A percentile compares a stretch with the other conserved stretches of the same genome.
These are phyloP conservation scores for Micromesistius poutassou DNA, from an alignment of 2,797 vertebrate genomes.

Conservation along the genomic window DNA sequence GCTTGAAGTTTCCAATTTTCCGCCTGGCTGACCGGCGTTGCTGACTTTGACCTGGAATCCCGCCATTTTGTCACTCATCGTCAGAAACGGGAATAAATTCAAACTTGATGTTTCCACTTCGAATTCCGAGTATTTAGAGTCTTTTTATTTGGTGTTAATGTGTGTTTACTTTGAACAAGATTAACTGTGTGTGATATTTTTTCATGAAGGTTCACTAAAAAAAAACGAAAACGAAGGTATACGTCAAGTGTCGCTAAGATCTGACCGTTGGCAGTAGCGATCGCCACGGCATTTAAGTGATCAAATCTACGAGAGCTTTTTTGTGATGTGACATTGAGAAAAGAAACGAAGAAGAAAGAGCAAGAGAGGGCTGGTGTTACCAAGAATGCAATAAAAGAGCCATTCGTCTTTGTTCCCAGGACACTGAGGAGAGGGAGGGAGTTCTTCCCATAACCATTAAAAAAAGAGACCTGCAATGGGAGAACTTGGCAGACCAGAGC, in stretches of 20 bases:
- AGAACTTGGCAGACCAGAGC: conserved; percentile 55
- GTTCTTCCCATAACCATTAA: conserved; percentile 60
- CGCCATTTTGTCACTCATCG: conserved; percentile 54
- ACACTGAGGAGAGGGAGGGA: conserved; percentile 42
- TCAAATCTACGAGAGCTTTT: conserved; percentile 24
- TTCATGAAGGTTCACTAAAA: not conserved
- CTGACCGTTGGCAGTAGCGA: not conserved
- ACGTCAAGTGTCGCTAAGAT: too few species aligned
- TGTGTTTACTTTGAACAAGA: not conserved
- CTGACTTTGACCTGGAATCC: conserved; percentile 62
- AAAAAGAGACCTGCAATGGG: conserved; percentile 51
- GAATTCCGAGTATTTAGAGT: not conserved
- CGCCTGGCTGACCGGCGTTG: conserved; percentile 62
- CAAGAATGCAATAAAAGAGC: conserved; percentile 69
- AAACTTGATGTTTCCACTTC: conserved; percentile 11
- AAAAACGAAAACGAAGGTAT: too few species aligned
- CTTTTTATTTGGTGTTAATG: not conserved
- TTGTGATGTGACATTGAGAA: conserved; percentile 23
- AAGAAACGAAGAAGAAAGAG: conserved; percentile 32
- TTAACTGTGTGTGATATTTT: not conserved
- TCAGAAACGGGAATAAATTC: conserved; percentile 47
- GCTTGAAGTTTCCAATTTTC: conserved; percentile 78
- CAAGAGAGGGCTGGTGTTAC: conserved; percentile 60
- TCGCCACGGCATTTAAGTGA: not conserved
- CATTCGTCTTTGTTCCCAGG: conserved; percentile 70